Percentiles rank a stretch among this genome's conserved stretches.
Evolutionary conservation across 2,113 vertebrate genomes (phyloP).

Genomic region (Cavia porcellus): DNA sequence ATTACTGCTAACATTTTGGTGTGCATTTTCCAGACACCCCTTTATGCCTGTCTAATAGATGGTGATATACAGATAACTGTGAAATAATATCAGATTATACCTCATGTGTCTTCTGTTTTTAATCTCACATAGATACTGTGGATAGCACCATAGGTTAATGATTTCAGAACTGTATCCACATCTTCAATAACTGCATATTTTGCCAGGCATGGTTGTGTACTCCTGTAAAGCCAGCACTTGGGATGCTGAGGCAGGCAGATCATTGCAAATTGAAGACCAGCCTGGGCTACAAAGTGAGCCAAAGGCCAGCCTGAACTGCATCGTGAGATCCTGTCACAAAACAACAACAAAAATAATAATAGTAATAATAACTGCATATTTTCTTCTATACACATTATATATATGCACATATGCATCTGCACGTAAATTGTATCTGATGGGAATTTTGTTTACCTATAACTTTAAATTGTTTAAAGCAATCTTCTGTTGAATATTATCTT

Average conservation of each 20-base stretch:
- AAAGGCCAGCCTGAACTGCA: too few relatives aligned
- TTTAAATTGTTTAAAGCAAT: neutral
- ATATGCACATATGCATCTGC: neutral
- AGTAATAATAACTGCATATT: neutral
- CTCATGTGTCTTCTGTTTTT: neutral
- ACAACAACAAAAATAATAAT: too few relatives aligned
- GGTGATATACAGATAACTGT: conserved; percentile 37
- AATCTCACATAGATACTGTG: neutral
- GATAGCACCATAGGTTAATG: neutral
- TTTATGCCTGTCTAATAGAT: neutral
- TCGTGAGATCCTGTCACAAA: too few relatives aligned
- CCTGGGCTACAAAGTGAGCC: too few relatives aligned
- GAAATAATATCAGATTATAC: neutral
- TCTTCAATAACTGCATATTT: neutral
- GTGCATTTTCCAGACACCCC: neutral
- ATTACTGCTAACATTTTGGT: conserved; percentile 5
- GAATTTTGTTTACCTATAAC: neutral
- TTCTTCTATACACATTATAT: neutral
- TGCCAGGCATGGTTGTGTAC: neutral
- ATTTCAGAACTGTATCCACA: neutral
- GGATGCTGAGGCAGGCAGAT: too few relatives aligned
- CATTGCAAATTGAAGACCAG: too few relatives aligned
- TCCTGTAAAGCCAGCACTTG: too few relatives aligned
- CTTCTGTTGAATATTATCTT: neutral
- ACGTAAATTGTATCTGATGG: neutral